Conservation (phyloP, 2,113 vertebrate species). For the Entelurus aequoreus region DNA sequence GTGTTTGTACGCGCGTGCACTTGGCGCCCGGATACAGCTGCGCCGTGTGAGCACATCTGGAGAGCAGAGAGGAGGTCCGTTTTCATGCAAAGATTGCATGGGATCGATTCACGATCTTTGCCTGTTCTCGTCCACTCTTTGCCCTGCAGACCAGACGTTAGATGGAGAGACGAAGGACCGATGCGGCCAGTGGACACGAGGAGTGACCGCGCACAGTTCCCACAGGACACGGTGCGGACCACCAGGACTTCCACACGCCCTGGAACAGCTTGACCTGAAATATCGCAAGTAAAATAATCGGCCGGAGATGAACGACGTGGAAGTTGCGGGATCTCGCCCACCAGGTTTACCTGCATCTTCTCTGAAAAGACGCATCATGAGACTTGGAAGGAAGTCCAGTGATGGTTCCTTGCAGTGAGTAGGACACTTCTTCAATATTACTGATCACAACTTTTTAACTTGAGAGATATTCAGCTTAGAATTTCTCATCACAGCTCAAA, state of each 20-base stretch:
- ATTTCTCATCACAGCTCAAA: too few species aligned
- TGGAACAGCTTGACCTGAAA: not conserved
- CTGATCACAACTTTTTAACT: too few species aligned
- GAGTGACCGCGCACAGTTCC: conserved; percentile 5
- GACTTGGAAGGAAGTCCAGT: conserved; percentile 63
- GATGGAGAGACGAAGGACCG: conserved; percentile 1
- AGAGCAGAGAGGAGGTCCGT: conserved; percentile 18
- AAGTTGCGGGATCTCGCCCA: conserved; percentile 42
- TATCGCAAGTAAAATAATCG: not conserved
- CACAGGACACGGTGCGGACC: conserved; percentile 6
- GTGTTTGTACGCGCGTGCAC: not conserved
- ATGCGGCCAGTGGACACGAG: conserved; percentile 45
- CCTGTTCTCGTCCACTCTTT: not conserved
- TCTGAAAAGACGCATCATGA: conserved; percentile 58
- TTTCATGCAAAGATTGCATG: not conserved
- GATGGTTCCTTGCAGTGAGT: conserved; percentile 74
- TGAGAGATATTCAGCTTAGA: too few species aligned
- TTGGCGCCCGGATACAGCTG: conserved; percentile 30
- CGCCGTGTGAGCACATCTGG: conserved; percentile 45
- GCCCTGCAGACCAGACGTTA: not conserved
- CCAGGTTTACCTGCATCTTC: conserved; percentile 45
- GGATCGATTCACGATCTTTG: too few species aligned
- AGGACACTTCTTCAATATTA: not conserved
- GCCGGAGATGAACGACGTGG: conserved; percentile 30
- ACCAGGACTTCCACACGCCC: not conserved